A percentile compares a stretch with the other conserved stretches of the same genome.
Evolutionary conservation across 2,113 vertebrate species (phyloP).

Genomic region (Chionomys nivalis): DNA sequence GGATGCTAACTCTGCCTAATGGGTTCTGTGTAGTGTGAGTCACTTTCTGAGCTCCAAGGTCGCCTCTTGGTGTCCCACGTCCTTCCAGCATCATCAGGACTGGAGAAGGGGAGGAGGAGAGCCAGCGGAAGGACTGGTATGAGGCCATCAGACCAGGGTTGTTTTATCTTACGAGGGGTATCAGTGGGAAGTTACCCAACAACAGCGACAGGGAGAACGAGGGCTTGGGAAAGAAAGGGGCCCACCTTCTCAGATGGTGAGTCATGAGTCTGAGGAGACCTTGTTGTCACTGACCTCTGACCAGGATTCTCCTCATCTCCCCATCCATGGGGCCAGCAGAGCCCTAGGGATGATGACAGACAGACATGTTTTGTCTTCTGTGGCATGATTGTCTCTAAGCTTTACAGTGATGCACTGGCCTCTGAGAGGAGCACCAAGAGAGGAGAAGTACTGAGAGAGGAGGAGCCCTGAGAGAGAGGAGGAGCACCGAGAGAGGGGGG

Average conservation of each 20-base stretch:
- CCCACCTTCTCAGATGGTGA: neutral
- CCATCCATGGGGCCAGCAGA: neutral
- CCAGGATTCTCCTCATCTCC: neutral
- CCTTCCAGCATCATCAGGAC: too few relatives aligned
- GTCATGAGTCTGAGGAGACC: too few relatives aligned
- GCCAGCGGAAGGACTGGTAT: neutral
- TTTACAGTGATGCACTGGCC: neutral
- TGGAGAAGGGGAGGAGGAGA: neutral
- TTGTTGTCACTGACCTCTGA: neutral
- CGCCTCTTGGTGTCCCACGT: neutral
- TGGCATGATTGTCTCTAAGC: neutral
- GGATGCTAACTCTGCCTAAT: neutral
- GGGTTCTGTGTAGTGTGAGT: neutral
- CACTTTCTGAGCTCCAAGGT: neutral
- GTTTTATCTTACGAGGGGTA: neutral
- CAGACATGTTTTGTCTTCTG: neutral
- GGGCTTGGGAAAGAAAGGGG: neutral
- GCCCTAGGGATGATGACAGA: rapidly evolving
- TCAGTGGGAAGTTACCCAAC: neutral
- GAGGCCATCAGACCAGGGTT: neutral
- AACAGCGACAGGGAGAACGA: neutral
- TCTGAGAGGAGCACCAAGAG: neutral
- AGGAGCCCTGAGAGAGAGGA: too few relatives aligned
- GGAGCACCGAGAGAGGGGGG: too few relatives aligned
- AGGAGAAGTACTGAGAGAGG: too few relatives aligned